A percentile compares a stretch with the other conserved stretches of the same genome.
phyloP scores from a whole-genome alignment of 1,140 invertebrate species.

The Pectinophora gossypiella region DNA sequence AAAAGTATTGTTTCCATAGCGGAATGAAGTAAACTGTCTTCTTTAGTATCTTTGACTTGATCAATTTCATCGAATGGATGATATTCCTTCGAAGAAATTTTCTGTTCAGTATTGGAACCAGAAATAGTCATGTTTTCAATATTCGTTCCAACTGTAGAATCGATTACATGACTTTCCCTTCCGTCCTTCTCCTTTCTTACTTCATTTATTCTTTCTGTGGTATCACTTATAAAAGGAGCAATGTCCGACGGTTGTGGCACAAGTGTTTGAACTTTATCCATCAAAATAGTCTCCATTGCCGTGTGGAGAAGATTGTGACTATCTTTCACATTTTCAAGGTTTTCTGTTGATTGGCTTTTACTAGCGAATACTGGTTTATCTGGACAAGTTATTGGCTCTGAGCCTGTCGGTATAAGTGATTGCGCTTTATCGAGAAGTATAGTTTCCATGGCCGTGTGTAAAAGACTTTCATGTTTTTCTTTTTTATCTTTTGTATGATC shows the following conservation, averaged over 20 bases:
- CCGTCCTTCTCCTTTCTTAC: too few species aligned
- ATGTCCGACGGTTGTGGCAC: not conserved
- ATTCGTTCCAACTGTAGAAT: too few species aligned
- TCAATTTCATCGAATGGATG: too few species aligned
- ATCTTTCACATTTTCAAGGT: not conserved
- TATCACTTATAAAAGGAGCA: too few species aligned
- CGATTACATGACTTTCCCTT: too few species aligned
- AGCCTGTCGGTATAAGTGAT: slow-evolving; percentile 6
- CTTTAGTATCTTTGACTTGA: slow-evolving; percentile 5
- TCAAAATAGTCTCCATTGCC: slow-evolving; percentile 22
- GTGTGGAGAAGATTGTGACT: slow-evolving; percentile 16
- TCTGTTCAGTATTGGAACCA: too few species aligned
- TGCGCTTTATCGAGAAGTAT: slow-evolving; percentile 17
- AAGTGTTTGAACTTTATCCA: slow-evolving; percentile 19
- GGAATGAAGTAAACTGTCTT: slow-evolving; percentile 10
- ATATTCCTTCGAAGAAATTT: too few species aligned
- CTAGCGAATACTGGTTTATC: too few species aligned
- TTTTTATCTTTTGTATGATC: not conserved
- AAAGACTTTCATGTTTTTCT: slow-evolving; percentile 9
- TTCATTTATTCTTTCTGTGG: too few species aligned
- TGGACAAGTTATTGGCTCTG: not conserved
- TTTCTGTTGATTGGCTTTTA: too few species aligned
- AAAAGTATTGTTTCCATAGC: slow-evolving; percentile 20
- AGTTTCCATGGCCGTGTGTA: slow-evolving; percentile 12
- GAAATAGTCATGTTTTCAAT: too few species aligned